Conservation (phyloP, 2,797 vertebrate genomes). For the Coilia nasus region DNA sequence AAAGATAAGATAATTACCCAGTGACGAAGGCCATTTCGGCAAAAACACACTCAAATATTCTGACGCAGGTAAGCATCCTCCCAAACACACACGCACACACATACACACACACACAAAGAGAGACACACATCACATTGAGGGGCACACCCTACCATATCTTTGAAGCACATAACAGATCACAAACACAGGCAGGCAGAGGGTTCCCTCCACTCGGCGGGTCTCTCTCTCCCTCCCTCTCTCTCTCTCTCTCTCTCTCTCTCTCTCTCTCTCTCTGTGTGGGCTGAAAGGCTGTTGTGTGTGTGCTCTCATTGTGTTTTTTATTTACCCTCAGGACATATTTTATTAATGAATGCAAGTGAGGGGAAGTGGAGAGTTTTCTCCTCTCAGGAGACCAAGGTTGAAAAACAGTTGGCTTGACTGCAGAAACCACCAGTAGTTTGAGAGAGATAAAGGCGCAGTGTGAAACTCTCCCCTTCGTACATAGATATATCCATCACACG, state of each 20-base stretch:
- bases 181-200: neutral
- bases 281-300: neutral
- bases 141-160: neutral
- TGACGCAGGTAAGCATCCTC: slow-evolving; percentile 40
- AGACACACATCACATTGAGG: neutral
- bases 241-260: neutral
- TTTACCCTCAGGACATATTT: neutral
- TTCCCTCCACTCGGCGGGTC: neutral
- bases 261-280: neutral
- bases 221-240: neutral
- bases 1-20: neutral
- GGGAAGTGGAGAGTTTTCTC: neutral
- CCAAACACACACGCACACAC: neutral
- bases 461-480: neutral
- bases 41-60: neutral
- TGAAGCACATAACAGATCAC: neutral
- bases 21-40: neutral
- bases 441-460: neutral
- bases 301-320: neutral
- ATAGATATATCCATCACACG: neutral
- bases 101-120: neutral
- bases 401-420: neutral
- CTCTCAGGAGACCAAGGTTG: neutral
- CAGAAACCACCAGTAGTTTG: neutral
- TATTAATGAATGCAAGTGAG: neutral